Evolutionary conservation across 2,113 vertebrate species (phyloP).

Genomic region (Fukomys damarensis): DNA sequence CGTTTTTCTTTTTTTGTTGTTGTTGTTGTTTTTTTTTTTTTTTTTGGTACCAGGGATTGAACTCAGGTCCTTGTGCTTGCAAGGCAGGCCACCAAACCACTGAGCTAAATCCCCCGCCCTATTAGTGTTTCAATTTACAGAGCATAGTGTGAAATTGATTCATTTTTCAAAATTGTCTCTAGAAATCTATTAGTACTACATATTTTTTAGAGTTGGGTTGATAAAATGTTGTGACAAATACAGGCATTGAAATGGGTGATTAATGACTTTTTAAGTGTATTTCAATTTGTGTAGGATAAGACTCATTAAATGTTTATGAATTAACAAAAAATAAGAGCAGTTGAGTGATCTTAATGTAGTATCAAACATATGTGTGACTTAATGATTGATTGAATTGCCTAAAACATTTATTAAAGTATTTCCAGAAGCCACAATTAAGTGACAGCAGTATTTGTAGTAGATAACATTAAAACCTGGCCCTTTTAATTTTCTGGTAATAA

Average conservation of each 20-base stretch:
- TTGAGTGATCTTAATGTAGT: neutral
- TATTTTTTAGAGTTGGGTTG: conserved; percentile 38
- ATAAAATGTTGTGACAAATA: neutral
- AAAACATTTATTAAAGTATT: conserved; percentile 50
- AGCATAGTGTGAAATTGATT: neutral
- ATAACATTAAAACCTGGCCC: conserved; percentile 31
- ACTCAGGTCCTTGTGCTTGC: too few species aligned
- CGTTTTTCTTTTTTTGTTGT: too few species aligned
- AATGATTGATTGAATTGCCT: conserved; percentile 58
- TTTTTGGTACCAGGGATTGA: too few species aligned
- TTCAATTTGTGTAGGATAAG: neutral
- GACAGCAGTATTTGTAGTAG: conserved; percentile 46
- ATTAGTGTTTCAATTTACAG: conserved; percentile 25
- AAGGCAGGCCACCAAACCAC: too few species aligned
- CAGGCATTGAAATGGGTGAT: neutral
- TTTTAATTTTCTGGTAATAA: conserved; percentile 46
- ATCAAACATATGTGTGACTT: conserved; percentile 19
- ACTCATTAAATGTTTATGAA: neutral
- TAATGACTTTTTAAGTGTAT: neutral
- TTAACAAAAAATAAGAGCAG: conserved; percentile 6
- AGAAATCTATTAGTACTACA: neutral
- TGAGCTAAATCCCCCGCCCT: too few species aligned
- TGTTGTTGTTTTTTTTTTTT: too few species aligned
- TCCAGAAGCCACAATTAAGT: conserved; percentile 55
- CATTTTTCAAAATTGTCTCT: conserved; percentile 44